Evolutionary conservation across 2,888 invertebrate species (phyloP).

Genomic region (Eupeodes latifasciatus): DNA sequence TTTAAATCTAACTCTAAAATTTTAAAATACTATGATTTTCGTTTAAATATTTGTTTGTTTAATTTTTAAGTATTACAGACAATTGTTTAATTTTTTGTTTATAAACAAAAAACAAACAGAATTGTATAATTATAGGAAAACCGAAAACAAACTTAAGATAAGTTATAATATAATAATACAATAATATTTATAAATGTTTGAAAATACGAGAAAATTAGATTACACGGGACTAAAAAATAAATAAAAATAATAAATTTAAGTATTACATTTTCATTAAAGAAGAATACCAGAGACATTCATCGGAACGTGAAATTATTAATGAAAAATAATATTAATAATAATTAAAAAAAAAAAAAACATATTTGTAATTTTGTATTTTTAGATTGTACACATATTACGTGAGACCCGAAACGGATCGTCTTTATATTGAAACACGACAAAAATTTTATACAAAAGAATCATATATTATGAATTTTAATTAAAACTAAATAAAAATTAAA

Average conservation of each 20-base stretch:
- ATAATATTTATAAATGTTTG: slow-evolving; percentile 69
- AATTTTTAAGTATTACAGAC: slow-evolving; percentile 54
- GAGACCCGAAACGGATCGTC: slow-evolving; percentile 60
- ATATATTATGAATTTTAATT: slow-evolving; percentile 69
- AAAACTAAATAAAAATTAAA: slow-evolving; percentile 33
- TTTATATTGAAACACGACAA: slow-evolving; percentile 66
- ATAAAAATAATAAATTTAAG: slow-evolving; percentile 60
- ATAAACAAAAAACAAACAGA: slow-evolving; percentile 30
- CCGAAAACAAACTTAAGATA: slow-evolving; percentile 56
- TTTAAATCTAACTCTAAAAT: neutral
- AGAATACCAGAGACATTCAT: slow-evolving; percentile 58
- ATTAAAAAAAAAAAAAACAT: slow-evolving; percentile 36
- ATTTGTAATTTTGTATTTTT: slow-evolving; percentile 75
- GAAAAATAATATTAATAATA: slow-evolving; percentile 31
- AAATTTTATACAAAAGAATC: slow-evolving; percentile 72
- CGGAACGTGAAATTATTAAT: slow-evolving; percentile 55
- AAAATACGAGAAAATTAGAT: slow-evolving; percentile 66
- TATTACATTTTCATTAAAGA: slow-evolving; percentile 62
- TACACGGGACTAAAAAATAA: slow-evolving; percentile 64
- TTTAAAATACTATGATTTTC: slow-evolving; percentile 22
- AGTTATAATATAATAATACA: slow-evolving; percentile 64
- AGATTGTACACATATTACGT: slow-evolving; percentile 73
- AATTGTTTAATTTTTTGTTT: slow-evolving; percentile 27
- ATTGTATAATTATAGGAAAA: slow-evolving; percentile 50
- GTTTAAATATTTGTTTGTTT: slow-evolving; percentile 47